Base-by-base conservation (phyloP, 1,140 invertebrate genomes). In the Dendrolimus kikuchii region DNA sequence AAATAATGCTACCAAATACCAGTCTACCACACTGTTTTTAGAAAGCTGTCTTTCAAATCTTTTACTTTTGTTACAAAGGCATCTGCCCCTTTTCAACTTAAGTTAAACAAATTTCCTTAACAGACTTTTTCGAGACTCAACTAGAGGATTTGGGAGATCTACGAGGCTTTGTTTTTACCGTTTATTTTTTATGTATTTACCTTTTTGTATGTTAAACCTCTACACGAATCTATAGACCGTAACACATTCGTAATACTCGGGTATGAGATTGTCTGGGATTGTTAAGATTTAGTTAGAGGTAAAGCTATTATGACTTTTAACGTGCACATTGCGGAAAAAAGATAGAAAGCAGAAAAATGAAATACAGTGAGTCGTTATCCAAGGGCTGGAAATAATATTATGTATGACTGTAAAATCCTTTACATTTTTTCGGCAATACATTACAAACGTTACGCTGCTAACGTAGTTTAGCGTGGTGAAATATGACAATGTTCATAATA, bases 21-120 rank as follows among this genome's bases (percentile, higher is more conserved):
- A 71, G 68, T 74, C 64, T 23, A 60, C 57, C 57, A 42, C 52
- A 57, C 65, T 64, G 60, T 74, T 73, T 71, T 71, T 64, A 64
- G 49, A 64, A 59, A 54, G 51, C 58, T 57, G 67, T 66, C 62
- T 48, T 58, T 68, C 60, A 70, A 75, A 75, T 75, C 64, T 72
- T 68, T 76, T 72, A 68, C 63, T 69, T 68, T 71, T 65, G 64
- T 68, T 67, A 51, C 59, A 57, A 45, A 59, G 62, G 62, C 68
- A 66, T 77, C 64, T 71, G 65, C 66, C 70, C 77, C 65, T 77
- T 74, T 77, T 79, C 73, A 76, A 70, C 56, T 68, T 44, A 62
- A 72, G 72, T 74, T 78, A 77, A 79, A 77, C 74, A 81, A 75
- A 77, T 78, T 78, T 67, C 70, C 69, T 63, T 70, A 75, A 78